phyloP scores from a whole-genome alignment of 2,797 vertebrate species.

The Chanos chanos region DNA sequence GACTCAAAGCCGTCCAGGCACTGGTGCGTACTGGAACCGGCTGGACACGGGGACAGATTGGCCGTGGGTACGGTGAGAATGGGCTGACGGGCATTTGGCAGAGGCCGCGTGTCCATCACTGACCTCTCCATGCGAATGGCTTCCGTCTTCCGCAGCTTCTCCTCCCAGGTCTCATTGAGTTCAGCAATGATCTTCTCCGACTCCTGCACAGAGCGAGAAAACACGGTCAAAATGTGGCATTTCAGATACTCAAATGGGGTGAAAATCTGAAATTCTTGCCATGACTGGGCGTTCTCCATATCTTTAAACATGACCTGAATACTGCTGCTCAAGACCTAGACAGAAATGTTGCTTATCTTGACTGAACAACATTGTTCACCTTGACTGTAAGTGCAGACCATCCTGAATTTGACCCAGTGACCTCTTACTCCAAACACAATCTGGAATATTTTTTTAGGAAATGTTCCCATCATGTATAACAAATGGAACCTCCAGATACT shows the following conservation, averaged over 20 bases:
- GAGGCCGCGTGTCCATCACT: slow-evolving; percentile 28
- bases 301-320: no score
- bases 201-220: slow-evolving; percentile 72
- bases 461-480: not conserved
- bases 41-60: slow-evolving; percentile 32
- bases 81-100: slow-evolving; percentile 30
- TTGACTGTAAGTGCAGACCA: not conserved
- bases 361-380: not conserved
- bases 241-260: not conserved
- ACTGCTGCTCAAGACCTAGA: no score
- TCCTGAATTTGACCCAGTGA: no score
- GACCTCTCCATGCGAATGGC: slow-evolving; percentile 99
- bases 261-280: no score
- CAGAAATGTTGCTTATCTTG: no score
- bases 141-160: slow-evolving; percentile 96
- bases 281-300: no score
- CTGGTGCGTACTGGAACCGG: slow-evolving; percentile 41
- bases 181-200: slow-evolving; percentile 99
- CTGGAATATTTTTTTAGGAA: not conserved
- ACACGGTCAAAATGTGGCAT: slow-evolving; percentile 1
- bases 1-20: slow-evolving; percentile 5
- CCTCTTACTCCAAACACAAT: no score
- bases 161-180: slow-evolving; percentile 98
- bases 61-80: slow-evolving; percentile 8
- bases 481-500: not conserved